These are phyloP conservation scores for Athalia rosae DNA, from an alignment of 2,888 invertebrate species.

Conservation along the genomic window DNA sequence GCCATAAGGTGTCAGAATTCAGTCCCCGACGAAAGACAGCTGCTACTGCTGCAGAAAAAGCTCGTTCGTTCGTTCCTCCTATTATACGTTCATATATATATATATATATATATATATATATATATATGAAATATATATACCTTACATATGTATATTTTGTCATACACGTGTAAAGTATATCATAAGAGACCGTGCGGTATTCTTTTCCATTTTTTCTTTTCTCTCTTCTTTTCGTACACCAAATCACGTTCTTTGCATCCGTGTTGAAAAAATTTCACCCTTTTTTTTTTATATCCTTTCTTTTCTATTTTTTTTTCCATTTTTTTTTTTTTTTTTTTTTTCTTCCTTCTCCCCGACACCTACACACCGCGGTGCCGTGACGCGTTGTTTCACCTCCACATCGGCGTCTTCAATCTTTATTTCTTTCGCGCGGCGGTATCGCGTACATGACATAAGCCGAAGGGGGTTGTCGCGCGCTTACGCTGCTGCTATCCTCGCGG, in stretches of 20 bases:
- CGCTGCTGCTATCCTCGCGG: too few relatives aligned
- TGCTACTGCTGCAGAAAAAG: neutral
- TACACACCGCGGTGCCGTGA: neutral
- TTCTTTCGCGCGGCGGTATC: too few relatives aligned
- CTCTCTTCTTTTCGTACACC: slow-evolving; percentile 14
- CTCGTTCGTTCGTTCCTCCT: too few relatives aligned
- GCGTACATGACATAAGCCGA: too few relatives aligned
- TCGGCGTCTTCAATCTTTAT: too few relatives aligned
- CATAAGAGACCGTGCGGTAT: too few relatives aligned
- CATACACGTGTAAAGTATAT: slow-evolving; percentile 3
- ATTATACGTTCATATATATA: too few relatives aligned
- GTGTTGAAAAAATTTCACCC: neutral
- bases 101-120: too few relatives aligned
- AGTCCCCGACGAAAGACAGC: slow-evolving; percentile 38
- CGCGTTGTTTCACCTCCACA: neutral
- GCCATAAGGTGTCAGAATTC: slow-evolving; percentile 66
- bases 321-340: too few relatives aligned
- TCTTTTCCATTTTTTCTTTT: neutral
- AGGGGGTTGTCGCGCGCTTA: too few relatives aligned
- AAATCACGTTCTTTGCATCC: neutral
- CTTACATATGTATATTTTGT: slow-evolving; percentile 30
- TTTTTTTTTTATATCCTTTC: neutral
- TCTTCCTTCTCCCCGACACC: too few relatives aligned
- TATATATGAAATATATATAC: neutral
- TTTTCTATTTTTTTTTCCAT: neutral